phyloP scores from a whole-genome alignment of 2,797 vertebrate genomes.

The Euphonia xanthogaster region DNA sequence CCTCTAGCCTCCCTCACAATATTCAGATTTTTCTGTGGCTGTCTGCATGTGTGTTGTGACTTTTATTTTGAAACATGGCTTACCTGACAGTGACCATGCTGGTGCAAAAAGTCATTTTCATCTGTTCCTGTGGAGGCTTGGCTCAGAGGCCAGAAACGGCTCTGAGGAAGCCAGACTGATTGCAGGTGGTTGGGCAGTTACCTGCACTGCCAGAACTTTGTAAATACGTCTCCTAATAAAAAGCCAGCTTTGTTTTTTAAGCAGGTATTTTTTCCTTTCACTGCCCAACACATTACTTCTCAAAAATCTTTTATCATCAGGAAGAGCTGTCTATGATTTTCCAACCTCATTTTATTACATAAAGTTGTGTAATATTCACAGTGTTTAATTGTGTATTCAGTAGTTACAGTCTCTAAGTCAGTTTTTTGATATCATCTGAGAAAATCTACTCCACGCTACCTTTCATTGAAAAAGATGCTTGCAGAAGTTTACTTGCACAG shows the following conservation, averaged over 20 bases:
- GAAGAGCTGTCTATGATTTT: background rate
- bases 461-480: background rate
- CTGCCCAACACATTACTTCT: background rate
- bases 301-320: background rate
- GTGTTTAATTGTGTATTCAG: background rate
- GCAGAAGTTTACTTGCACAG: constrained; percentile 32
- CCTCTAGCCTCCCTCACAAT: background rate
- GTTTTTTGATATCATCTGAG: background rate
- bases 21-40: background rate
- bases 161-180: background rate
- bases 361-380: background rate
- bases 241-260: background rate
- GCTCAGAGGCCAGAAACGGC: background rate
- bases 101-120: background rate
- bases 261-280: background rate
- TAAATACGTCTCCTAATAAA: background rate
- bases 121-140: background rate
- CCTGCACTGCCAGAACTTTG: background rate
- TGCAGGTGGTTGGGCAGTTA: background rate
- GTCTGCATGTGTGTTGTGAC: background rate
- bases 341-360: background rate
- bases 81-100: background rate
- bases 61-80: background rate
- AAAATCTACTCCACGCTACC: background rate
- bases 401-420: background rate